Evolutionary conservation across 2,113 vertebrate species (phyloP).

Genomic region (Psammodynastes pulverulentus): DNA sequence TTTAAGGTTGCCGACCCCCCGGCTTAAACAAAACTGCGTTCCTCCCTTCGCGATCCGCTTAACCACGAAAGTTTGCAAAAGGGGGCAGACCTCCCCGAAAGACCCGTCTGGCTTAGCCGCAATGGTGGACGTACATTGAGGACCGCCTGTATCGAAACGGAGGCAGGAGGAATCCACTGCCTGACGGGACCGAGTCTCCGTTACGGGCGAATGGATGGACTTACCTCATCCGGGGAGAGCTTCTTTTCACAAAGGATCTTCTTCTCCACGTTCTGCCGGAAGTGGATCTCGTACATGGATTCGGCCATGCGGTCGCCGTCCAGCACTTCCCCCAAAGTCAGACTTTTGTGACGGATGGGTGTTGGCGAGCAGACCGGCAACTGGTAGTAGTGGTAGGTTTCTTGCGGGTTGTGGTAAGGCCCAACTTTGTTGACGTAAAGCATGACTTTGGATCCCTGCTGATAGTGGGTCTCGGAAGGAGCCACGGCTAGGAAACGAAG

Average conservation of each 20-base stretch:
- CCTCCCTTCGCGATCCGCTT: too few species aligned
- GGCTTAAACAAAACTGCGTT: too few species aligned
- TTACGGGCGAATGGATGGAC: not conserved
- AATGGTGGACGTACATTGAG: accelerated
- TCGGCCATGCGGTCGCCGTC: slow-evolving; percentile 92
- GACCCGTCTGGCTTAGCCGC: accelerated
- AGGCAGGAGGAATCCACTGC: too few species aligned
- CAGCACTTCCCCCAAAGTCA: slow-evolving; percentile 87
- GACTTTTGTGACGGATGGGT: slow-evolving; percentile 87
- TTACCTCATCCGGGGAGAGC: slow-evolving; percentile 68
- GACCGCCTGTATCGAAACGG: too few species aligned
- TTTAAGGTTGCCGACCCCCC: too few species aligned
- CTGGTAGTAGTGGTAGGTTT: slow-evolving; percentile 92
- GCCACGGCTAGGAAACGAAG: slow-evolving; percentile 56
- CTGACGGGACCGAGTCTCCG: not conserved
- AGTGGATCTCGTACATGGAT: slow-evolving; percentile 82
- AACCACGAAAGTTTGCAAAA: too few species aligned
- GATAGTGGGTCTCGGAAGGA: slow-evolving; percentile 72
- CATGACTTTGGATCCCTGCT: slow-evolving; percentile 78
- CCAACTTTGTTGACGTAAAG: slow-evolving; percentile 93
- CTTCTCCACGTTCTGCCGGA: slow-evolving; percentile 77
- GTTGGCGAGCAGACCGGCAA: slow-evolving; percentile 86
- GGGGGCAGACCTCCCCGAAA: too few species aligned
- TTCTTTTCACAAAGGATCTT: slow-evolving; percentile 78
- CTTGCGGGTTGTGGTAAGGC: slow-evolving; percentile 91